These are phyloP conservation scores for Zaprionus lineosus DNA, from an alignment of 2,888 invertebrate genomes.

Conservation along the genomic window DNA sequence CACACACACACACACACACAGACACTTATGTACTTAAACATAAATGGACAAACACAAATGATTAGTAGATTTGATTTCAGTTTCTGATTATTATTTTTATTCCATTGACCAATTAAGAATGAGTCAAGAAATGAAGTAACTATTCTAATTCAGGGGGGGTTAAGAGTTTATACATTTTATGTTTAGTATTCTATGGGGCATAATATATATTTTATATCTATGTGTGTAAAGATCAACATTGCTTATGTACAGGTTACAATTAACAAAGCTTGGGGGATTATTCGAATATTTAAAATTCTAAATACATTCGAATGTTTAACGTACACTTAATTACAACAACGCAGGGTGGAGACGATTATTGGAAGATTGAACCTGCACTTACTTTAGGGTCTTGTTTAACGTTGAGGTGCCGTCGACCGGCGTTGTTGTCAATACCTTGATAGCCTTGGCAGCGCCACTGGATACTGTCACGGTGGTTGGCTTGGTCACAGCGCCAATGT, in stretches of 20 bases:
- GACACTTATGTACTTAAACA: too few relatives aligned
- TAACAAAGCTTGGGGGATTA: slow-evolving; percentile 44
- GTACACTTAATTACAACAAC: slow-evolving; percentile 15
- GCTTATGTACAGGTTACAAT: slow-evolving; percentile 31
- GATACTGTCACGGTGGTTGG: slow-evolving; percentile 27
- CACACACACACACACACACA: too few relatives aligned
- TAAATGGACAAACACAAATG: too few relatives aligned
- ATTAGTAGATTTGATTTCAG: too few relatives aligned
- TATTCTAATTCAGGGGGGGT: too few relatives aligned
- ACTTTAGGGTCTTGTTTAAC: slow-evolving; percentile 17
- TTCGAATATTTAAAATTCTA: slow-evolving; percentile 10
- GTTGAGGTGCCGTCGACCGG: slow-evolving; percentile 10
- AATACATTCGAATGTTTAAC: slow-evolving; percentile 16
- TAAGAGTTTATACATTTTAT: slow-evolving; percentile 11
- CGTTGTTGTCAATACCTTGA: slow-evolving; percentile 32
- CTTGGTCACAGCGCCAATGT: slow-evolving; percentile 50
- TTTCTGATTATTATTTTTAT: too few relatives aligned
- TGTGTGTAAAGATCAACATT: slow-evolving; percentile 42
- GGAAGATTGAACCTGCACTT: not conserved
- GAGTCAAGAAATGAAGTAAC: slow-evolving; percentile 17
- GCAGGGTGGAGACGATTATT: not conserved
- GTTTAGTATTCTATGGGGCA: not conserved
- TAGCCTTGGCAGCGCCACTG: too few relatives aligned
- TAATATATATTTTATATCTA: not conserved
- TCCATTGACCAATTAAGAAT: too few relatives aligned